Base-by-base conservation (phyloP, 2,797 vertebrate species). In the Alauda arvensis region DNA sequence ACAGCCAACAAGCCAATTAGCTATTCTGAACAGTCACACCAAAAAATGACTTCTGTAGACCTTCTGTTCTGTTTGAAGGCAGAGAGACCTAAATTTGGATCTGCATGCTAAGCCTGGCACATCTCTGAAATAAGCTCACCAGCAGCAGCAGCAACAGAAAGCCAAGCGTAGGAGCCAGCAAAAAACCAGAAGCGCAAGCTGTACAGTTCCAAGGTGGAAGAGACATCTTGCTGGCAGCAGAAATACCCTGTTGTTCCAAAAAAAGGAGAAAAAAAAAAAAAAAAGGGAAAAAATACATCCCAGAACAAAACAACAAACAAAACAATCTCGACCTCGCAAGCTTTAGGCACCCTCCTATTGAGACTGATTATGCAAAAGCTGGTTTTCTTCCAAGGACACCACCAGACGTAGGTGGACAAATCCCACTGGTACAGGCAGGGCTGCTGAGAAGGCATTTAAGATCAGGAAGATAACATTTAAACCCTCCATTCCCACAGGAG, bases 41-140 rank as follows among this genome's bases (percentile, higher is more conserved):
- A 77, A 82, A 87, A 82, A 86, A 40, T 25, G 0, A 53, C 49
- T 89, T 90, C 85, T 87, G 45, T 49, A 75, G 67, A 59, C 70
- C 63, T 90, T 83, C 91, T 88, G 83, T 88, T 89, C 79, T 57
- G 43, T 85, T 94, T 86, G 70, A 80, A 90, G 81, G 43, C 62
- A 34, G 62, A 86, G 24, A 65, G 10, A 59, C 51, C 69, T 62
- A 88, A 76, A 92, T 68, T 92, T 89, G 82, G 83, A 89, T 83
- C 68, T 52, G 52, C 34, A 61, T 80, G 80, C 79, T 68, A 87
- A 67, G 29, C 71, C 87, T 85, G 77, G 60, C 72, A 80, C 52
- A 62, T 87, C 76, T 80, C 82, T 83, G 86, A 92, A 93, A 89
- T 67, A 90, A 81, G 42, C 74, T 94, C 82, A 87, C 10, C 71